These are phyloP conservation scores for Ashinkailepas kermadecensis DNA, from an alignment of 2,888 invertebrate species.

Conservation along the genomic window DNA sequence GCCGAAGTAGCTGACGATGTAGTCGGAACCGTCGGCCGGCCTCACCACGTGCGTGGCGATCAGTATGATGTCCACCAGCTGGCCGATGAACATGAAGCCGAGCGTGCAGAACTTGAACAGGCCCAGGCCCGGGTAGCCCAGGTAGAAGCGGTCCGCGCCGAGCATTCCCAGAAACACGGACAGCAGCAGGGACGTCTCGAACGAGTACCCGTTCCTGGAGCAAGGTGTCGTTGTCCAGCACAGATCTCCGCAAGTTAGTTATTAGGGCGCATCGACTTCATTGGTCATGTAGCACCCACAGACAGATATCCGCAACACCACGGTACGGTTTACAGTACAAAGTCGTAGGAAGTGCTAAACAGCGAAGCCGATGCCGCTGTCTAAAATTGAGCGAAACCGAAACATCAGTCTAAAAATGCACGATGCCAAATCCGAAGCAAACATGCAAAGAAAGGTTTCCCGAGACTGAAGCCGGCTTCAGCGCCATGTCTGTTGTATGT, in stretches of 20 bases:
- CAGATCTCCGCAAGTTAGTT: no score
- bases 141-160: constrained; percentile 92
- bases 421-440: no score
- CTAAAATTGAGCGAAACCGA: neutral
- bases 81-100: constrained; percentile 89
- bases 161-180: constrained; percentile 98
- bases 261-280: no score
- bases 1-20: constrained; percentile 88
- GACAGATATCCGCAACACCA: no score
- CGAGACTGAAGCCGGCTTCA: no score
- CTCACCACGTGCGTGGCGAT: constrained; percentile 91
- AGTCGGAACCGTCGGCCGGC: constrained; percentile 90
- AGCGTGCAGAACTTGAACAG: constrained; percentile 89
- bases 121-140: constrained; percentile 96
- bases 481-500: no score
- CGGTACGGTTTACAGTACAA: no score
- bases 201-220: constrained; percentile 81
- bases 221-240: neutral
- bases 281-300: no score
- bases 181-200: constrained; percentile 81
- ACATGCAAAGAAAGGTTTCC: no score
- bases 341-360: no score
- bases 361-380: no score
- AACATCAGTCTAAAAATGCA: neutral
- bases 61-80: constrained; percentile 86